Base-by-base conservation (phyloP, 2,113 vertebrate genomes). In the Turnix velox region DNA sequence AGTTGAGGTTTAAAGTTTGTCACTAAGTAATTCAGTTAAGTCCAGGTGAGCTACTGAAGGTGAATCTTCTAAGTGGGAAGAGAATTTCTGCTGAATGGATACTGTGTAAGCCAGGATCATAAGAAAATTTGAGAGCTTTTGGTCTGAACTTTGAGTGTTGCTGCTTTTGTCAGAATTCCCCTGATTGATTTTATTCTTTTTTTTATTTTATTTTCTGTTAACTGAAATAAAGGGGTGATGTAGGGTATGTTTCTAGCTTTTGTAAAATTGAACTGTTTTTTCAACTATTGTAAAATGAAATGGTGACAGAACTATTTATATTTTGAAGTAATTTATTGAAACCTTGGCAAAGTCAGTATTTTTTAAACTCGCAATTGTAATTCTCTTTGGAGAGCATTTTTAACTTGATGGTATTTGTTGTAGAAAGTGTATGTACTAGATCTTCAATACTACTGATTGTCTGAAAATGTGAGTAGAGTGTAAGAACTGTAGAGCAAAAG, bases 261-360 rank as follows among this genome's bases (percentile, higher is more conserved):
- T 93, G 85, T 88, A 7, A 78, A 88, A 55, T 59, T 28, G 82
- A 72, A 62, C 35, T 10, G 5, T 37, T 92, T 95, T 95, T 94
- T 89, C 74, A 87, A 7, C 66, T 39, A 19, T 35, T 93, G 8
- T 91, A 54, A 80, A 87, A 72, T 46, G 3, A 48, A 75, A 68
- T 1, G 6, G 35, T 69, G 58, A 95, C 72, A 2, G 2, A 75
- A 79, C 66, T 94, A 77, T 94, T 94, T 96, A 81, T 88, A 92
- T 92, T 96, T 96, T 81, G 72, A 95, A 94, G 72, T 90, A 87
- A 94, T 79, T 93, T 93, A 94, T 94, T 94, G 78, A 78, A 91
- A 75, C 67, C 48, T 88, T 76, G 75, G 78, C 74, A 73, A 54
- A 93, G 90, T 81, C 66, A 92, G 78, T 95, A 83, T 93, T 96